Evolutionary conservation across 2,888 invertebrate genomes (phyloP).

Genomic region (Apodemia duryi): DNA sequence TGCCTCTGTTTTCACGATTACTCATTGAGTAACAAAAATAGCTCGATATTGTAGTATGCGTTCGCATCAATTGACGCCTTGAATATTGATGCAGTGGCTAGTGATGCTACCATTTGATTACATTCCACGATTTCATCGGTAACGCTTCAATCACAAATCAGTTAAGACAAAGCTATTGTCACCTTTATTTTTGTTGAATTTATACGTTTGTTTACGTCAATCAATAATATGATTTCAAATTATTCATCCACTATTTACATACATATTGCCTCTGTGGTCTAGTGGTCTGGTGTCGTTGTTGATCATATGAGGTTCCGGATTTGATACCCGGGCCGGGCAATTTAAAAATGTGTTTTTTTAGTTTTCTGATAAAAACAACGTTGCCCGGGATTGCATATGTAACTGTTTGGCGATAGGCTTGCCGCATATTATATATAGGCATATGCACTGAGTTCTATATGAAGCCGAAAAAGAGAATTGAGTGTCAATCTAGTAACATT

Average conservation of each 20-base stretch:
- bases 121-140: slow-evolving; percentile 1
- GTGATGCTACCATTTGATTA: slow-evolving; percentile 16
- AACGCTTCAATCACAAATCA: neutral
- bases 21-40: slow-evolving; percentile 27
- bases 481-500: too few relatives aligned
- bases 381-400: too few relatives aligned
- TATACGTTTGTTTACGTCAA: neutral
- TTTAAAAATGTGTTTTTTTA: too few relatives aligned
- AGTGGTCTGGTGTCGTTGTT: too few relatives aligned
- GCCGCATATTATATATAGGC: too few relatives aligned
- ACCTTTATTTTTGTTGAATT: slow-evolving; percentile 3
- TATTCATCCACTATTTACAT: neutral
- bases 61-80: slow-evolving; percentile 10
- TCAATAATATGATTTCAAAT: neutral
- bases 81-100: slow-evolving; percentile 25
- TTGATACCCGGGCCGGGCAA: too few relatives aligned
- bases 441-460: too few relatives aligned
- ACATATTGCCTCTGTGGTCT: too few relatives aligned
- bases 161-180: slow-evolving; percentile 1
- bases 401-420: too few relatives aligned
- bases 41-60: slow-evolving; percentile 20
- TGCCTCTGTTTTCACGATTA: slow-evolving; percentile 18
- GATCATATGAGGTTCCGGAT: too few relatives aligned
- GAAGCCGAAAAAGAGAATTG: too few relatives aligned
- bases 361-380: too few relatives aligned